Base-by-base conservation (phyloP, 2,113 vertebrate species). In the Anguilla japonica region DNA sequence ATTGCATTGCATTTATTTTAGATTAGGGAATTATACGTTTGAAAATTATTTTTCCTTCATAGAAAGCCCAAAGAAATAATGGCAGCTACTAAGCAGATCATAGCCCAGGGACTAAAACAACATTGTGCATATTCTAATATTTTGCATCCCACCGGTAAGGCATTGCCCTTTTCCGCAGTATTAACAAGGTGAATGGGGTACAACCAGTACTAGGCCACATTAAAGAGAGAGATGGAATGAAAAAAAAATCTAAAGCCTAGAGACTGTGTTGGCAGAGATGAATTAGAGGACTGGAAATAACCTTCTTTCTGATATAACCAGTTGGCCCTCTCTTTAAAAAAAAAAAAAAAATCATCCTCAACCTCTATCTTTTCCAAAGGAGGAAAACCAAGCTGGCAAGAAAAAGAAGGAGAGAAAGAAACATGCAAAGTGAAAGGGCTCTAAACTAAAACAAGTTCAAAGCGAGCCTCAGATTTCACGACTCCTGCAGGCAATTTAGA, bases 261-360 rank as follows among this genome's bases (percentile, higher is more conserved):
- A 86, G 90, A 89, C 91, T 90, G 89, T 85, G 85, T 85, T 95
- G 95, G 95, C 94, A 95, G 93, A 95, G 94, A 96, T 95, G 93
- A 95, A 96, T 96, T 94, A 93, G 91, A 94, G 93, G 91, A 88
- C 90, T 90, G 91, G 88, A 94, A 92, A 94, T 94, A 93, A 94
- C 93, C 92, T 93, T 92, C 88, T 84, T 81, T 87, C 87, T 89
- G 91, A 93, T 92, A 92, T 79, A 87, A 84, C 91, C 91, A 91
- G 92, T 91, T 92, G 91, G 67, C 91, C 91, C 89, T 89, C 89
- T 89, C 88, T 91, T 81, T 75, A 26, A 41, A 39, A 39, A n/a
- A 40, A 40, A 34, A 34, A 34, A 34, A 34, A 34, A 34, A 34
- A 34, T 87, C 85, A 87, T 88, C 87, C 43, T 88, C 84, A 89